These are phyloP conservation scores for Hipparchia semele DNA, from an alignment of 2,888 invertebrate genomes.

Conservation along the genomic window DNA sequence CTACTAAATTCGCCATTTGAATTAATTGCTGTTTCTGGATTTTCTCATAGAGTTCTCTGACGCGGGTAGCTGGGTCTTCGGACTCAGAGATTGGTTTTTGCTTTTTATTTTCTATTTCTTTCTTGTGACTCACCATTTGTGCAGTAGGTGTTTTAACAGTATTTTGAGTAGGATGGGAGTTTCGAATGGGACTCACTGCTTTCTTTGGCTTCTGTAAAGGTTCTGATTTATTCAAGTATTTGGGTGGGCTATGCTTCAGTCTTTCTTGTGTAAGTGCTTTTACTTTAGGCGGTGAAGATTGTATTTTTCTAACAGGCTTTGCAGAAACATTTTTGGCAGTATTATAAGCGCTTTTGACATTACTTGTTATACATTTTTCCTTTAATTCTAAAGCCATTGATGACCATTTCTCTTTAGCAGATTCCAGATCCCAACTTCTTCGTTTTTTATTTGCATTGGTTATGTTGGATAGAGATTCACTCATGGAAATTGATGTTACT, in stretches of 20 bases:
- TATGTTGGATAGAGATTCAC: conserved; percentile 71
- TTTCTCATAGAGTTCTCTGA: conserved; percentile 73
- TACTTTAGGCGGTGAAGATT: conserved; percentile 46
- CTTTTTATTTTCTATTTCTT: conserved; percentile 27
- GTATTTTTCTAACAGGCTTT: conserved; percentile 45
- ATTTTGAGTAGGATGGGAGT: conserved; percentile 42
- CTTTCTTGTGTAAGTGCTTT: conserved; percentile 52
- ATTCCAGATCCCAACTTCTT: conserved; percentile 74
- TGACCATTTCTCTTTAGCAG: conserved; percentile 79
- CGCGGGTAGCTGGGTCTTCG: conserved; percentile 66
- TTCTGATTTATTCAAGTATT: conserved; percentile 54
- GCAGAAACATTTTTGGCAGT: conserved; percentile 25
- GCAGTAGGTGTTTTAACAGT: conserved; percentile 45
- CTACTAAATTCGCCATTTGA: conserved; percentile 84
- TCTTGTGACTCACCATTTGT: conserved; percentile 21
- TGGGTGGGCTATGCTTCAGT: conserved; percentile 48
- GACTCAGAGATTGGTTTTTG: conserved; percentile 50
- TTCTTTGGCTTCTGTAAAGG: conserved; percentile 51
- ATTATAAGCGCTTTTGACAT: conserved; percentile 19
- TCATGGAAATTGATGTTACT: conserved; percentile 77
- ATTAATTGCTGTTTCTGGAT: conserved; percentile 85
- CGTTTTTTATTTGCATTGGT: conserved; percentile 63
- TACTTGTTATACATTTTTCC: conserved; percentile 43
- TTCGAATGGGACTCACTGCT: conserved; percentile 51
- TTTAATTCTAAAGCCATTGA: conserved; percentile 75